These are phyloP conservation scores for Megaustenia siamemsis DNA, from an alignment of 2,888 invertebrate species.

Conservation along the genomic window DNA sequence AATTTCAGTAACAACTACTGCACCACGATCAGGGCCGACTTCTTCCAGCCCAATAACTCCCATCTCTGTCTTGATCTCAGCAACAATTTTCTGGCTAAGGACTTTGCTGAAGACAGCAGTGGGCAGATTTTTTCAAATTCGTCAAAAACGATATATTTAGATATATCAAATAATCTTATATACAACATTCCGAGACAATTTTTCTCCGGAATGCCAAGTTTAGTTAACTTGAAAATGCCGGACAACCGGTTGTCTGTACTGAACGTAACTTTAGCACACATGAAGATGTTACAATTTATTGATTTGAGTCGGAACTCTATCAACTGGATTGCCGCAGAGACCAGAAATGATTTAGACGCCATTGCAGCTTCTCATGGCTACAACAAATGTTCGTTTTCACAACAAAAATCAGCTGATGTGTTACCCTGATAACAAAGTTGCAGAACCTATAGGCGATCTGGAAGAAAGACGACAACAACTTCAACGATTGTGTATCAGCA, in stretches of 20 bases:
- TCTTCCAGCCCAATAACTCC: slow-evolving; percentile 16
- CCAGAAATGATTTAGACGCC: slow-evolving; percentile 22
- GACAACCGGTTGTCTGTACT: not conserved
- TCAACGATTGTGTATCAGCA: slow-evolving; percentile 21
- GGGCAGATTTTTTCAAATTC: not conserved
- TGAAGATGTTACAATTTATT: slow-evolving; percentile 6
- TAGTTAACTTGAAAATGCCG: not conserved
- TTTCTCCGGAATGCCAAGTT: slow-evolving; percentile 16
- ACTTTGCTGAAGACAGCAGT: slow-evolving; percentile 2
- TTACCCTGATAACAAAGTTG: not conserved
- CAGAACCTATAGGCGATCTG: slow-evolving; percentile 7
- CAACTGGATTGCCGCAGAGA: not conserved
- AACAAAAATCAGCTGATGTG: slow-evolving; percentile 19
- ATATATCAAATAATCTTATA: slow-evolving; percentile 35
- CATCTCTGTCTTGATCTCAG: not conserved
- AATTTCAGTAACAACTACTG: slow-evolving; percentile 11
- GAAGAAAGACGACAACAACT: not conserved
- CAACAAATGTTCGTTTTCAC: slow-evolving; percentile 9
- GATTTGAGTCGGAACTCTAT: slow-evolving; percentile 27
- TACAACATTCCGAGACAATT: slow-evolving; percentile 10
- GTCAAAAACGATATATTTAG: not conserved
- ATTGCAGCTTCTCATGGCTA: not conserved
- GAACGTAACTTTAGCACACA: slow-evolving; percentile 11
- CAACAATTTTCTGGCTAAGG: slow-evolving; percentile 17
- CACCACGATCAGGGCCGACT: not conserved